Evolutionary conservation across 2,797 vertebrate species (phyloP).

Genomic region (Chelonia mydas): DNA sequence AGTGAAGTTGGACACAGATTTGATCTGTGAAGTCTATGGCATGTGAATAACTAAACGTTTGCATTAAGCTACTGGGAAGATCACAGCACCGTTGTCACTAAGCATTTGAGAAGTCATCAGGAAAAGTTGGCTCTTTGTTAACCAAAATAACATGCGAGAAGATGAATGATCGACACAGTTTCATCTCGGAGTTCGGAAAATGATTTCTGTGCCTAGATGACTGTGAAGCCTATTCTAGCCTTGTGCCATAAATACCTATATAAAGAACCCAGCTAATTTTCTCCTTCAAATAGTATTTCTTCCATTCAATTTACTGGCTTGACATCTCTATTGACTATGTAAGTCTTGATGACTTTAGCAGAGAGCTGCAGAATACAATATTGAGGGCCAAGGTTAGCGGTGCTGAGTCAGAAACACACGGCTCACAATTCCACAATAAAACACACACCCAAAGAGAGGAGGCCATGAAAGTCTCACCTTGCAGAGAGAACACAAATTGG

Average conservation of each 20-base stretch:
- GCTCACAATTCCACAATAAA: background rate
- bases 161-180: background rate
- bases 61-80: background rate
- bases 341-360: background rate
- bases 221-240: background rate
- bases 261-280: rapidly evolving
- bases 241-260: background rate
- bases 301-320: background rate
- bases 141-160: background rate
- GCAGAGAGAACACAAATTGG: background rate
- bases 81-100: background rate
- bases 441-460: background rate
- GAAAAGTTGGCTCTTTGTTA: background rate
- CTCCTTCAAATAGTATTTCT: background rate
- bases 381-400: background rate
- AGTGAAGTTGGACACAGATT: background rate
- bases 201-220: rapidly evolving
- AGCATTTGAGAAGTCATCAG: too few relatives aligned
- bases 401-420: background rate
- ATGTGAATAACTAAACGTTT: background rate
- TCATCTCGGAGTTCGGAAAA: rapidly evolving
- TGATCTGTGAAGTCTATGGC: background rate
- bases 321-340: background rate
- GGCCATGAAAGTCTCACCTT: background rate
- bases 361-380: background rate